Base-by-base conservation (phyloP, 2,888 invertebrate genomes). In the Callinectes sapidus region DNA sequence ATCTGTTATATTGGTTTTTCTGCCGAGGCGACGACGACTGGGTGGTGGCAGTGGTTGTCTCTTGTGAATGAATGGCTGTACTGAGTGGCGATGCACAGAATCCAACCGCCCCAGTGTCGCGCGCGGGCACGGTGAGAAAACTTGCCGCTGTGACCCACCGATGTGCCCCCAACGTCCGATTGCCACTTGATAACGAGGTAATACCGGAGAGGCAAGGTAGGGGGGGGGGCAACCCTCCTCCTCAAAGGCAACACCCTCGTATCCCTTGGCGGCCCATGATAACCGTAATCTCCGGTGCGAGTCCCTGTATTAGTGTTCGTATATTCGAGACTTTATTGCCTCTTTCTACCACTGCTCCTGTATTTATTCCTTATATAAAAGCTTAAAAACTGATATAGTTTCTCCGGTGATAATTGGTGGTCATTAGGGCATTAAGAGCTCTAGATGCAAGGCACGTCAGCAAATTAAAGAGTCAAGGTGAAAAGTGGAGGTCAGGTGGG, bases 131-230 rank as follows among this genome's bases (percentile, higher is more conserved):
- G 86, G 86, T 42, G 42, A 54, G 54, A 54, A 87, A 54, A 42
- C 54, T 35, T 42, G 48, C 42, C 87, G 28, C 42, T 87, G 32
- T 87, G 87, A 54, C 87, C 87, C 48, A 87, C 87, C 10, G 87
- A 87, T 87, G 87, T 35, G n/a, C 28, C 87, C 87, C 87, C 54
- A 54, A 16, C 87, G 35, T 87, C 87, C 54, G 87, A 87, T 87
- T 87, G 87, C 87, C 42, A 54, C 87, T 54, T 87, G 87, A 87
- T 87, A 87, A 87, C 48, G 87, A 87, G 87, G 87, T 54, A 87
- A 87, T 35, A 39, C 55, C 66, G 39, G 35, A 55, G 89, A 32
- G 35, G 42, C 23, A 55, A 42, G 88, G 88, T 16, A 16, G 87
- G 87, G 5, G 88, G 88, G 32, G 28, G 87, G 87, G 5, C n/a